Conservation (phyloP, 1,140 invertebrate species). For the Trialeurodes vaporariorum region DNA sequence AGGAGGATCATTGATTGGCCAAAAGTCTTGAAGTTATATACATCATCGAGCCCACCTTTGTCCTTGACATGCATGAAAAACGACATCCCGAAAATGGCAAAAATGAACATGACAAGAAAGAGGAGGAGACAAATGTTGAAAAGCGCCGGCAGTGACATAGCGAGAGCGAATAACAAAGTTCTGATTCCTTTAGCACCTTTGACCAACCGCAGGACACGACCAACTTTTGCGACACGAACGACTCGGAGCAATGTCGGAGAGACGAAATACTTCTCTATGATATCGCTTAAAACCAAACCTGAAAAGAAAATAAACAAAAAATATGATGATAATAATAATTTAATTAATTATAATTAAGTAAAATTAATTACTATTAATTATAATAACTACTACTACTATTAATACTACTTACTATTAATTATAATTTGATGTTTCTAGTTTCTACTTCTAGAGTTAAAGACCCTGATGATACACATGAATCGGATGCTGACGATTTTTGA, state of each 20-base stretch:
- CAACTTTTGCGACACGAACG: constrained; percentile 94
- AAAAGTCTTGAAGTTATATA: constrained; percentile 99
- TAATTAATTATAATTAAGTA: no score
- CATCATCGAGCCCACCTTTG: constrained; percentile 85
- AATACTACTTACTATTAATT: no score
- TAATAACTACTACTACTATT: no score
- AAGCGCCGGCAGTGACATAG: constrained; percentile 93
- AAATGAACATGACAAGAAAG: constrained; percentile 98
- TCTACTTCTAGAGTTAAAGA: no score
- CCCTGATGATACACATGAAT: no score
- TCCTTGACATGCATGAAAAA: constrained; percentile 98
- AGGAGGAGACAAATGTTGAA: constrained; percentile 98
- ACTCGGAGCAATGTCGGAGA: constrained; percentile 94
- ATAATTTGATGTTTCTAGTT: no score
- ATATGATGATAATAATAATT: not conserved
- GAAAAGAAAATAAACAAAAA: constrained; percentile 26
- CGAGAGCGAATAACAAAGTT: constrained; percentile 90
- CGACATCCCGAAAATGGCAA: constrained; percentile 98
- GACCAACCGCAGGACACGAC: constrained; percentile 88
- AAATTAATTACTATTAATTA: no score
- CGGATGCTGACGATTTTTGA: no score
- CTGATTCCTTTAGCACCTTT: constrained; percentile 96
- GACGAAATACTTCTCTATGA: constrained; percentile 95
- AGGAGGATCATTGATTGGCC: constrained; percentile 94
- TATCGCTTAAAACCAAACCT: constrained; percentile 90